Evolutionary conservation across 2,113 vertebrate genomes (phyloP), one percentile per base, ranked within the genome.

Genomic region (Thamnaconus septentrionalis): DNA sequence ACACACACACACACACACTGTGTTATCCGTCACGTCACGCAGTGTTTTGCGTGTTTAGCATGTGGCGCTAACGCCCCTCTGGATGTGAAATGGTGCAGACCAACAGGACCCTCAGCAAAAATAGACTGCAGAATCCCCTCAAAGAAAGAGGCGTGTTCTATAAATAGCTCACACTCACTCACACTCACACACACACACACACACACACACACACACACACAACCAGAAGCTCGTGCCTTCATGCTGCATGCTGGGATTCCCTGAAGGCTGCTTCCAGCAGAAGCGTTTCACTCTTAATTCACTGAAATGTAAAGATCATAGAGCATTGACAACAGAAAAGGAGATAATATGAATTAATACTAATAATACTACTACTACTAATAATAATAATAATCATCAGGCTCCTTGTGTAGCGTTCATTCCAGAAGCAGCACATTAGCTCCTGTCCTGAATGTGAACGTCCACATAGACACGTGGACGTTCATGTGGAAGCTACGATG

Each of bases 111-210:
- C 51, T 70, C 42, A 50, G 73, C 68, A 61, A 43, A 76, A 81
- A 85, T 78, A 85, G 71, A 75, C 12, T 60, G 47, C 60, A 82
- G 77, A 84, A 70, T 66, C 79, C 71, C 69, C 73, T 79, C 63
- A 53, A 71, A 82, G 74, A 71, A 54, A 63, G 68, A 76, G 31
- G 49, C 45, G 66, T 41, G 2, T 11, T 68, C 78, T 78, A 82
- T 66, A 80, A 78, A 82, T 80, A 78, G 64, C 56, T 3, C 52
- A 0, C 56, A 0, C 67, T 11, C 74, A 60, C 52, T 40, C 72
- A 50, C 59, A 50, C 41, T 49, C 45, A 44, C 52, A 54, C 71
- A 60, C 52, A 44, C 72, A 50, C 59, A 49, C 41, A 49, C 46
- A 51, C 47, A 54, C 41, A 60, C 51, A 50, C 57, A 54, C 45